Evolutionary conservation across 2,113 vertebrate species (phyloP).

Genomic region (Propithecus coquereli): DNA sequence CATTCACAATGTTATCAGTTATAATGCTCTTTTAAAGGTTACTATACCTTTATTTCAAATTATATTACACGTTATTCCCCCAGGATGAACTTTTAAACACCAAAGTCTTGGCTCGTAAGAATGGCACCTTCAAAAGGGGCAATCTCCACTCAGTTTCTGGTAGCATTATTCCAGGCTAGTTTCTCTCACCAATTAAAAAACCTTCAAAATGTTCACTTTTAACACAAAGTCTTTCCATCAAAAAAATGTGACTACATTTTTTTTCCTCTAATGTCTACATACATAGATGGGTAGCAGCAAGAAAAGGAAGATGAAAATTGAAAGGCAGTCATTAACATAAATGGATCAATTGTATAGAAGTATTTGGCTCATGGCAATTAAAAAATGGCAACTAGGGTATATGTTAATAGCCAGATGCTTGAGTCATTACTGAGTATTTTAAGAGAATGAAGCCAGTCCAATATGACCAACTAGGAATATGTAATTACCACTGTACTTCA

Average conservation of each 20-base stretch:
- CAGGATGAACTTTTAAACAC: conserved; percentile 42
- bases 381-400: conserved; percentile 39
- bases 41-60: conserved; percentile 39
- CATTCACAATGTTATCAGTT: conserved; percentile 57
- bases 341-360: conserved; percentile 4
- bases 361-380: conserved; percentile 64
- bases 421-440: not conserved
- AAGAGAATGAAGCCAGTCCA: conserved; percentile 36
- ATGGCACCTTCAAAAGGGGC: conserved; percentile 73
- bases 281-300: conserved; percentile 43
- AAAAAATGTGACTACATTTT: not conserved
- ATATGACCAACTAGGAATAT: not conserved
- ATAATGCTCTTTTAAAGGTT: conserved; percentile 59
- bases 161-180: conserved; percentile 29
- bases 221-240: not conserved
- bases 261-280: conserved; percentile 5
- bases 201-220: conserved; percentile 21
- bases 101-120: conserved; percentile 26
- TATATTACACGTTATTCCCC: conserved; percentile 49
- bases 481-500: not conserved
- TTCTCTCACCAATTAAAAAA: conserved; percentile 38
- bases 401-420: not conserved
- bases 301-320: conserved; percentile 39
- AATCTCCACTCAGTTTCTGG: conserved; percentile 33
- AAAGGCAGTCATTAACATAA: conserved; percentile 60